These are phyloP conservation scores for Copidosoma aretas DNA, from an alignment of 2,888 invertebrate species.

Conservation along the genomic window DNA sequence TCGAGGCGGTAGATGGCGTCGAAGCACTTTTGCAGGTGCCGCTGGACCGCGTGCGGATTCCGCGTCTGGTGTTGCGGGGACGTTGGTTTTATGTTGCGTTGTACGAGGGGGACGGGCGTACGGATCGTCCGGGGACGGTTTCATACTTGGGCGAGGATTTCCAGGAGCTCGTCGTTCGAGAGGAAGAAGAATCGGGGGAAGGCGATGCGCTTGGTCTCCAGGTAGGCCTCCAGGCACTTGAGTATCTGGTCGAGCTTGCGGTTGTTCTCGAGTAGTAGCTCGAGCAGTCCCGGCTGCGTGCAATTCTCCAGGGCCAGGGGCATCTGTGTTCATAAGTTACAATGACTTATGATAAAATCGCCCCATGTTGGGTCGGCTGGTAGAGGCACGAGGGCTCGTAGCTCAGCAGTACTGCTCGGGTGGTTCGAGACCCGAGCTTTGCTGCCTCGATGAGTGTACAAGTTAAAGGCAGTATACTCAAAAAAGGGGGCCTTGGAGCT, in stretches of 20 bases:
- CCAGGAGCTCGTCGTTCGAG: slow-evolving; percentile 87
- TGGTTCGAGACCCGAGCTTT: too few species aligned
- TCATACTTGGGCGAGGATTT: slow-evolving; percentile 83
- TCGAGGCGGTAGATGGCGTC: slow-evolving; percentile 82
- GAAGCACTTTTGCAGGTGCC: slow-evolving; percentile 88
- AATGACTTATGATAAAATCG: neutral
- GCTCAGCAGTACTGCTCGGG: too few species aligned
- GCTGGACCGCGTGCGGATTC: slow-evolving; percentile 89
- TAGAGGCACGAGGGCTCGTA: too few species aligned
- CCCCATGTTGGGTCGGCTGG: too few species aligned
- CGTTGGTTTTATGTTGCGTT: too few species aligned
- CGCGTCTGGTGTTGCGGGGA: slow-evolving; percentile 71
- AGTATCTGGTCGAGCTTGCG: slow-evolving; percentile 84
- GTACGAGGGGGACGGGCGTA: too few species aligned
- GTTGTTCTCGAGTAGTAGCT: slow-evolving; percentile 76
- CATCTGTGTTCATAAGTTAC: too few species aligned
- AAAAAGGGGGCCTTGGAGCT: too few species aligned
- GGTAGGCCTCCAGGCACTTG: slow-evolving; percentile 87
- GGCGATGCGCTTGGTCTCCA: slow-evolving; percentile 86
- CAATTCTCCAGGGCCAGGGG: slow-evolving; percentile 83
- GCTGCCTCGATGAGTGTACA: too few species aligned
- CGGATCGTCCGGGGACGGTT: too few species aligned
- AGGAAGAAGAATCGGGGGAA: slow-evolving; percentile 90
- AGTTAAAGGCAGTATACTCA: too few species aligned
- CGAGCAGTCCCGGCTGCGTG: slow-evolving; percentile 74